Evolutionary conservation across 2,113 vertebrate species (phyloP).

Genomic region (Riparia riparia): DNA sequence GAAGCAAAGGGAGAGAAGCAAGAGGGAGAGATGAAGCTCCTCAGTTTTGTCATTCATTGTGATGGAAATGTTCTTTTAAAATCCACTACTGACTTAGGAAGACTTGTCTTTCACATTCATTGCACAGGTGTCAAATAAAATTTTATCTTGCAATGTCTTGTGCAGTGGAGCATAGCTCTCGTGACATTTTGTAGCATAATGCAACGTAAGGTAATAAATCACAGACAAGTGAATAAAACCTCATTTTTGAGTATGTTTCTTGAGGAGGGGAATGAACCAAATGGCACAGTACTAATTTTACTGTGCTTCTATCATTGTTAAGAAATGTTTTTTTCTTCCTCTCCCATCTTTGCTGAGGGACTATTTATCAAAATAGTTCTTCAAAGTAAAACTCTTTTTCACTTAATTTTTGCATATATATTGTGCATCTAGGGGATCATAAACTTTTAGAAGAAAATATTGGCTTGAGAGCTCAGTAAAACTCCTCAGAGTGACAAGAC

Average conservation of each 20-base stretch:
- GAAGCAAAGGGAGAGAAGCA: not conserved
- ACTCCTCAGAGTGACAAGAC: not conserved
- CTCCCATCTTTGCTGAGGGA: not conserved
- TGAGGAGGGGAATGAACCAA: not conserved
- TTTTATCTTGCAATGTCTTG: slow-evolving; percentile 21
- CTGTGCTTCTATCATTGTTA: not conserved
- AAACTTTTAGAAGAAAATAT: not conserved
- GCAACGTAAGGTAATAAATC: slow-evolving; percentile 58
- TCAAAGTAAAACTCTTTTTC: not conserved
- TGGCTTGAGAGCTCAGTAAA: not conserved
- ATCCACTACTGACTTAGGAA: slow-evolving; percentile 14
- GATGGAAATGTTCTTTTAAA: slow-evolving; percentile 35
- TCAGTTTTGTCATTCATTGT: not conserved
- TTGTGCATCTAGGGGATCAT: not conserved
- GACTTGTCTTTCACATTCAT: slow-evolving; percentile 59
- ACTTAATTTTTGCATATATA: not conserved
- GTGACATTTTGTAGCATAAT: slow-evolving; percentile 49
- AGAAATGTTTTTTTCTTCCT: not conserved
- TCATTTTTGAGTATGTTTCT: not conserved
- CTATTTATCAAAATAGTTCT: not conserved
- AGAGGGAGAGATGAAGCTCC: not conserved
- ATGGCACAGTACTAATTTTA: not conserved
- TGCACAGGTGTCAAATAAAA: slow-evolving; percentile 61
- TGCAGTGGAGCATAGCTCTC: slow-evolving; percentile 20
- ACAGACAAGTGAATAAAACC: slow-evolving; percentile 22